These are phyloP conservation scores for Acleris literana DNA, from an alignment of 2,888 invertebrate genomes.

Conservation along the genomic window DNA sequence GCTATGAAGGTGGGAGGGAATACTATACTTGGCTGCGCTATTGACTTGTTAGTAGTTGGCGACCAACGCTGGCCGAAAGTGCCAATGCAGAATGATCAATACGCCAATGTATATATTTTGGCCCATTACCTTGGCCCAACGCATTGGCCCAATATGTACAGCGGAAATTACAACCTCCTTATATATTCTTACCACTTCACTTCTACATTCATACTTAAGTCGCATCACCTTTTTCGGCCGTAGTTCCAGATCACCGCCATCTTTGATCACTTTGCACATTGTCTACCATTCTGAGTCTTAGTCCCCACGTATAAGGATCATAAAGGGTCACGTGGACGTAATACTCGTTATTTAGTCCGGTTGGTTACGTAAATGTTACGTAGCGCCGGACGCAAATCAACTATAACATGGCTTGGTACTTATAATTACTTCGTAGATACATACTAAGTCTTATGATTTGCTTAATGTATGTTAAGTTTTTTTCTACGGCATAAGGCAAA, in stretches of 20 bases:
- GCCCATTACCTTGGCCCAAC: no score
- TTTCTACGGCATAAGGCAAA: not conserved
- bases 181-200: not conserved
- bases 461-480: not conserved
- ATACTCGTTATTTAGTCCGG: slow-evolving; percentile 60
- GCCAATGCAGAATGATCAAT: no score
- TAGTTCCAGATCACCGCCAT: slow-evolving; percentile 3
- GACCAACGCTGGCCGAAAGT: no score
- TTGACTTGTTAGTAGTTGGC: no score
- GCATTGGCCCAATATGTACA: no score
- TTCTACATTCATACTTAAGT: not conserved
- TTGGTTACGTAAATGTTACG: slow-evolving; percentile 75
- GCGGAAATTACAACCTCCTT: not conserved
- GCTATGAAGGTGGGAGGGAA: no score
- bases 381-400: slow-evolving; percentile 42
- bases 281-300: slow-evolving; percentile 10
- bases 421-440: slow-evolving; percentile 15
- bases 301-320: not conserved
- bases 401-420: slow-evolving; percentile 18
- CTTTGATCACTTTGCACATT: slow-evolving; percentile 20
- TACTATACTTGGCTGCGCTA: no score
- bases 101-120: no score
- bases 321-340: slow-evolving; percentile 4
- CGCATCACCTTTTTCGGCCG: not conserved
- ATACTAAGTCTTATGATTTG: not conserved